These are phyloP conservation scores for Platyscelio sp. DNA, from an alignment of 2,888 invertebrate species.

Conservation along the genomic window DNA sequence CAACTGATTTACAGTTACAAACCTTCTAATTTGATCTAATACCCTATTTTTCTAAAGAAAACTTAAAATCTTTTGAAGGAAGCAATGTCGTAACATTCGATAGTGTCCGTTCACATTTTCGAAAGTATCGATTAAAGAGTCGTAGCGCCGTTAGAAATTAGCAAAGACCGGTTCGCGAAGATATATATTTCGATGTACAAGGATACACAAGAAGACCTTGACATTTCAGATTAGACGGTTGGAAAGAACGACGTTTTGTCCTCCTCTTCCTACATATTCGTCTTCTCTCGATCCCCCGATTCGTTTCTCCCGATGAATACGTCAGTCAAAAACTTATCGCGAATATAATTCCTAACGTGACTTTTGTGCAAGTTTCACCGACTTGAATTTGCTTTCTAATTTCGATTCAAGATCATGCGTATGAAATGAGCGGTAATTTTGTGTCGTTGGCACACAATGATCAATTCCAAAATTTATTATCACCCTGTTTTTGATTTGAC, in stretches of 20 bases:
- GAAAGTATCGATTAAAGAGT: slow-evolving; percentile 34
- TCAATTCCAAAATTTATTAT: slow-evolving; percentile 9
- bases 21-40: too few species aligned
- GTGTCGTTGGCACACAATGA: slow-evolving; percentile 13
- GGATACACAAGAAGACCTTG: slow-evolving; percentile 28
- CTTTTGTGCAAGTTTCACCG: slow-evolving; percentile 25
- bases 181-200: slow-evolving; percentile 22
- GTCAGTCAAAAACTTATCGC: slow-evolving; percentile 26
- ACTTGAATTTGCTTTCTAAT: slow-evolving; percentile 47
- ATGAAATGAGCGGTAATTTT: slow-evolving; percentile 8
- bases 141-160: slow-evolving; percentile 45
- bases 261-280: slow-evolving; percentile 7
- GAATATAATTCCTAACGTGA: slow-evolving; percentile 26
- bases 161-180: slow-evolving; percentile 21
- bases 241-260: slow-evolving; percentile 6
- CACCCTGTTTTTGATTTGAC: slow-evolving; percentile 4
- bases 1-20: too few species aligned
- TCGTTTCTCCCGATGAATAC: not conserved
- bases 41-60: too few species aligned
- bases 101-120: slow-evolving; percentile 47
- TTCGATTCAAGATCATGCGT: slow-evolving; percentile 6
- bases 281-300: not conserved
- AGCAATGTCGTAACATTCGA: slow-evolving; percentile 45
- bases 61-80: too few species aligned
- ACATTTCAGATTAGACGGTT: slow-evolving; percentile 40